Conservation (phyloP, 2,113 vertebrate genomes). For the Rhizomys pruinosus region DNA sequence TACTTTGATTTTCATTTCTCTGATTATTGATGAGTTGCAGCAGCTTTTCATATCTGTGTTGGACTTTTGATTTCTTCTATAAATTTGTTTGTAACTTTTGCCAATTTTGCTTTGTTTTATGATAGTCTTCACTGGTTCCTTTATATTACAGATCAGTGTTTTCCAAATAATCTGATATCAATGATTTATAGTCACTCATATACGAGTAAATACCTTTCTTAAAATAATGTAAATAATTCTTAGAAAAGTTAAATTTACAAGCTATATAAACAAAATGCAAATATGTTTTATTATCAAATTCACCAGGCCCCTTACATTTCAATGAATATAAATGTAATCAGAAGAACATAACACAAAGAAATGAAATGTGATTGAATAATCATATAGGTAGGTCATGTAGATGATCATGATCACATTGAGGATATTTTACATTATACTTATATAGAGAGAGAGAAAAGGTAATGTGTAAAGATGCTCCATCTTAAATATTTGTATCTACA, state of each 20-base stretch:
- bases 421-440: neutral
- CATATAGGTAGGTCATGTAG: neutral
- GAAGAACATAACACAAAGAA: neutral
- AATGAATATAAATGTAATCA: slow-evolving; percentile 14
- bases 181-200: neutral
- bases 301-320: neutral
- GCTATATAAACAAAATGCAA: neutral
- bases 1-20: slow-evolving; percentile 10
- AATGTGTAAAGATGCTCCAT: neutral
- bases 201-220: neutral
- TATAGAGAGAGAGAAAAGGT: neutral
- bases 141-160: neutral
- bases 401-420: neutral
- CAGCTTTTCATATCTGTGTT: neutral
- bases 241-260: slow-evolving; percentile 34
- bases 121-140: neutral
- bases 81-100: slow-evolving; percentile 22
- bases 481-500: neutral
- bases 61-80: neutral
- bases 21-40: neutral
- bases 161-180: neutral
- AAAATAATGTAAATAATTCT: slow-evolving; percentile 14
- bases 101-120: neutral
- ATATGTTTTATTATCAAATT: neutral
- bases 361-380: neutral